Conservation (phyloP, 2,888 invertebrate species). For the Dryobotodes eremita region DNA sequence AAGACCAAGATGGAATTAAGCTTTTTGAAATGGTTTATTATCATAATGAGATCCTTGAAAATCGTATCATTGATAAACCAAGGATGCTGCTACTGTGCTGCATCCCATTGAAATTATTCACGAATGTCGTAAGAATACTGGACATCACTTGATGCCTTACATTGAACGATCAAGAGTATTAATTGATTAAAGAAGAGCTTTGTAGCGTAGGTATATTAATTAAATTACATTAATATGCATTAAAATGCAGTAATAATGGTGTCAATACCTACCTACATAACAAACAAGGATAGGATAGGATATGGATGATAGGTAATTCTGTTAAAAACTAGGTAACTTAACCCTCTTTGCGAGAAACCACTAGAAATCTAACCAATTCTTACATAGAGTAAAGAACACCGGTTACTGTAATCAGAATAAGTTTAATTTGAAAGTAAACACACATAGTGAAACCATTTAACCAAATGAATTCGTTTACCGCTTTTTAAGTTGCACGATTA, state of each 20-base stretch:
- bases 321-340: too few species aligned
- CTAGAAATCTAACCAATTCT: neutral
- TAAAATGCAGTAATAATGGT: too few species aligned
- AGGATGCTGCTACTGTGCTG: neutral
- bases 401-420: neutral
- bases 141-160: too few species aligned
- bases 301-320: too few species aligned
- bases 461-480: constrained; percentile 44
- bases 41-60: neutral
- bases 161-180: too few species aligned
- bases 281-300: too few species aligned
- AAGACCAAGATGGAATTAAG: neutral
- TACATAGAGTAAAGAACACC: neutral
- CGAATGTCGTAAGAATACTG: neutral
- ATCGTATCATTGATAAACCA: neutral
- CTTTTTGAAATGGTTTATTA: too few species aligned
- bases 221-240: too few species aligned
- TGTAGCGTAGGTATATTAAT: too few species aligned
- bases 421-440: constrained; percentile 45
- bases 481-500: constrained; percentile 33
- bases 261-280: too few species aligned
- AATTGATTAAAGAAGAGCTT: too few species aligned
- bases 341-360: neutral
- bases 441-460: constrained; percentile 29
- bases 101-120: neutral